phyloP scores from a whole-genome alignment of 2,113 vertebrate genomes.

The Nyctibius bracteatus region DNA sequence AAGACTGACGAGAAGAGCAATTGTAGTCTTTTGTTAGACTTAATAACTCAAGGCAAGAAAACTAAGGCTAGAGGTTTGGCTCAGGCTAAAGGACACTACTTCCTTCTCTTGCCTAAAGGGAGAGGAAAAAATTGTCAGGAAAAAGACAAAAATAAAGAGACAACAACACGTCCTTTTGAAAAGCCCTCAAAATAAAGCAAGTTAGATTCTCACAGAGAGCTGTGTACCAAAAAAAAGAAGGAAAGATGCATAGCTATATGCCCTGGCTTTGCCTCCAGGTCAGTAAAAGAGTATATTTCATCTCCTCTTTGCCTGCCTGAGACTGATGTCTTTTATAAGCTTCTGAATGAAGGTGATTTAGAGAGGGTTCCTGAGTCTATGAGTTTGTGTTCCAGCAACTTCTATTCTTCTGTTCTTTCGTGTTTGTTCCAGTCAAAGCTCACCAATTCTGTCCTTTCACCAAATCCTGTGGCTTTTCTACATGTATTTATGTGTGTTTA shows the following conservation, averaged over 20 bases:
- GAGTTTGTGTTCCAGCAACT: not conserved
- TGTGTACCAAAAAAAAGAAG: not conserved
- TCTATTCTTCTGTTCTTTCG: not conserved
- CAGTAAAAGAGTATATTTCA: not conserved
- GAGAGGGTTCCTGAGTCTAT: not conserved
- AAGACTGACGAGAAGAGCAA: not conserved
- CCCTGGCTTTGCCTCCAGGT: not conserved
- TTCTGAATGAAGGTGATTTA: not conserved
- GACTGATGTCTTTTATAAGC: not conserved
- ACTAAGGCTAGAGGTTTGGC: not conserved
- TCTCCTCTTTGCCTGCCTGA: not conserved
- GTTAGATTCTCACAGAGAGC: not conserved
- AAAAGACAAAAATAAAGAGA: not conserved
- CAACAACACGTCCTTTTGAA: not conserved
- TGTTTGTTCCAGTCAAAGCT: not conserved
- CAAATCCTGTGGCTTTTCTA: not conserved
- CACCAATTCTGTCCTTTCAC: not conserved
- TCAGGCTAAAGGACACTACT: not conserved
- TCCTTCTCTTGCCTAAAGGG: not conserved
- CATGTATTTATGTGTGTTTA: not conserved
- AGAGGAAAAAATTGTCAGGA: not conserved
- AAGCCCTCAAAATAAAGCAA: not conserved
- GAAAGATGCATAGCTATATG: not conserved
- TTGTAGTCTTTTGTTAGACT: not conserved
- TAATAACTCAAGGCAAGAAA: not conserved